Evolutionary conservation across 1,140 invertebrate species (phyloP).

Genomic region (Rhopalosiphum maidis): DNA sequence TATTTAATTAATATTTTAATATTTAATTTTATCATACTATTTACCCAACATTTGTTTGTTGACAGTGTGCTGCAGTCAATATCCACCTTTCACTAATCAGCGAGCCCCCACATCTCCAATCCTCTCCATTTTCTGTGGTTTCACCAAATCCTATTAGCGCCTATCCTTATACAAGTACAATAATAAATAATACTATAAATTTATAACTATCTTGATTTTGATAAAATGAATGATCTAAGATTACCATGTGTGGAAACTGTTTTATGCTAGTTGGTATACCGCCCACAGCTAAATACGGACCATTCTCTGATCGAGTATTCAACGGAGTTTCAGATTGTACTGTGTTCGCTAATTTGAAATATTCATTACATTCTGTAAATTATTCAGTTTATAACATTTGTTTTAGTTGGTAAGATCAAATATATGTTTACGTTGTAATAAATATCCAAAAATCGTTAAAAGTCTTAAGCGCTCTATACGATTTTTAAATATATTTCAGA

Average conservation of each 20-base stretch:
- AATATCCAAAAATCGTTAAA: too few species aligned
- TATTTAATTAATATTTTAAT: background rate
- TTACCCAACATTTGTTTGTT: background rate
- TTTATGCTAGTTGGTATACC: background rate
- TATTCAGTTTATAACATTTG: background rate
- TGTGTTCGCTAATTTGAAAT: background rate
- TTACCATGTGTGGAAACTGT: conserved; percentile 40
- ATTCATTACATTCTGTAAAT: background rate
- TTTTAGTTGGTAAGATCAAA: background rate
- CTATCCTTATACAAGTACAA: background rate
- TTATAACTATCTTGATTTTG: background rate
- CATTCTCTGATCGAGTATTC: too few species aligned
- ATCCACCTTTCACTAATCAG: conserved; percentile 32
- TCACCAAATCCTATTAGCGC: background rate
- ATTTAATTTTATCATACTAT: background rate
- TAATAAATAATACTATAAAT: background rate
- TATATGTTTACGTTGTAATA: too few species aligned
- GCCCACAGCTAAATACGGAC: background rate
- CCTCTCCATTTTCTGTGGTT: background rate
- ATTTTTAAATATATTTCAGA: too few species aligned
- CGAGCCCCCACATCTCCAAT: conserved; percentile 25
- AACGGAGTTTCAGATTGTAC: too few species aligned
- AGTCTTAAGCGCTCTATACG: too few species aligned
- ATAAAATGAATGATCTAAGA: background rate
- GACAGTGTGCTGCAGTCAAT: conserved; percentile 5